A percentile compares a stretch with the other conserved stretches of the same genome.
Conservation (phyloP, 2,888 invertebrate species). For the Lampropteryx suffumata region DNA sequence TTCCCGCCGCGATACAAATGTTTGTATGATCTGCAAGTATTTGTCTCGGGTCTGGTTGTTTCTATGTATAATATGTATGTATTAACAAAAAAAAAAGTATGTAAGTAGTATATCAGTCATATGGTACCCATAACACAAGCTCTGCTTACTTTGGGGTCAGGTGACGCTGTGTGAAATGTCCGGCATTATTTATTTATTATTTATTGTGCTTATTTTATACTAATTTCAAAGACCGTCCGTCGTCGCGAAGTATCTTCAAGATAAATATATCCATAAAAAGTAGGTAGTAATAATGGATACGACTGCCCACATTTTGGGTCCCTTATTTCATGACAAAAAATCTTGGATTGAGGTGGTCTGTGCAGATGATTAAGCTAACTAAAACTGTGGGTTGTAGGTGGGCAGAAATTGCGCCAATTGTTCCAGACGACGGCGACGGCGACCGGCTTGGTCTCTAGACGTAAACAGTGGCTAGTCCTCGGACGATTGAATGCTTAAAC, state of each 20-base stretch:
- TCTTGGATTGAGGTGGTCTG: slow-evolving; percentile 23
- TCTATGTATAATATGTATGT: too few species aligned
- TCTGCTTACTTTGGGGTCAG: too few species aligned
- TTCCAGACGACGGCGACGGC: slow-evolving; percentile 21
- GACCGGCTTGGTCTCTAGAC: slow-evolving; percentile 23
- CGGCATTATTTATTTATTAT: too few species aligned
- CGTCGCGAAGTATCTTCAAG: slow-evolving; percentile 11
- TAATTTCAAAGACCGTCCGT: slow-evolving; percentile 1
- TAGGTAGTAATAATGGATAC: slow-evolving; percentile 13
- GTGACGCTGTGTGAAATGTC: too few species aligned
- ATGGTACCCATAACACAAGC: too few species aligned
- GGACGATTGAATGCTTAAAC: slow-evolving; percentile 16
- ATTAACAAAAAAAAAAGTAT: too few species aligned
- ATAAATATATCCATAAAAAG: slow-evolving; percentile 17
- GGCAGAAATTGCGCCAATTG: slow-evolving; percentile 51
- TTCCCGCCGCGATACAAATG: too few species aligned
- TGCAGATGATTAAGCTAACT: slow-evolving; percentile 33
- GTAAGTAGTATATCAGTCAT: too few species aligned
- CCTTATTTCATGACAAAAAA: slow-evolving; percentile 24
- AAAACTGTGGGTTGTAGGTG: slow-evolving; percentile 42
- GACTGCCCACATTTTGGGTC: slow-evolving; percentile 18
- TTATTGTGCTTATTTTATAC: too few species aligned
- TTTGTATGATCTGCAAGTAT: too few species aligned
- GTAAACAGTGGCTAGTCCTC: slow-evolving; percentile 20
- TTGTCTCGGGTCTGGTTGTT: too few species aligned